Base-by-base conservation (phyloP, 2,888 invertebrate genomes). In the Melanchra persicariae region DNA sequence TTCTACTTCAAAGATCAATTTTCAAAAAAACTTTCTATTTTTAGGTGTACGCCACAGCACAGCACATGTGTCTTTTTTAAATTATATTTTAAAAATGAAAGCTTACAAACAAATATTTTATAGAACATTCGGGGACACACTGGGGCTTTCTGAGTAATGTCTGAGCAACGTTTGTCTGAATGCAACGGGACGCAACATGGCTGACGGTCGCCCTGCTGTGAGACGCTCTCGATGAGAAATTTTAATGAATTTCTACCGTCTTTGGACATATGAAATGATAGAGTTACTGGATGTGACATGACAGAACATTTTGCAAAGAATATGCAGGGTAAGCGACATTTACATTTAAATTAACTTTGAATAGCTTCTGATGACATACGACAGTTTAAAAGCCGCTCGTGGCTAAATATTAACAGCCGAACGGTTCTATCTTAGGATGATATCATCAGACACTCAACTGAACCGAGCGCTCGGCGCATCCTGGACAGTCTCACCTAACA, bases 161-260 rank as follows among this genome's bases (percentile, higher is more conserved):
- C 22, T 63, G 54, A 45, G 47, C 30, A 45, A 34, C 34, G 43
- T 72, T 64, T 72, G 57, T 81, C 34, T 61, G 70, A 78, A 69
- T 81, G 75, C 74, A 77, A 68, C 75, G 66, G 77, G 76, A 82
- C 81, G 85, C 74, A 71, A 79, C 80, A 78, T 65, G 67, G 70
- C 78, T 63, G 61, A 47, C 40, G 26, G n/a, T 83, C 72, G 83
- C n/a, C n/a, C n/a, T n/a, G n/a, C 83, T 83, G 85, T 77, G 83
- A 82, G 89, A 87, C 76, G 87, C 81, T 87, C 82, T 84, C 55
- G 83, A 92, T 90, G 90, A 89, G 91, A 91, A 88, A 91, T 90
- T 91, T 91, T 92, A 91, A 92, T 92, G 90, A 92, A 91, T 90
- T 90, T 87, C 85, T 80, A 81, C 85, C 79, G 86, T 89, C 89